These are phyloP conservation scores for Beris morrisii DNA, from an alignment of 2,888 invertebrate genomes.

Conservation along the genomic window DNA sequence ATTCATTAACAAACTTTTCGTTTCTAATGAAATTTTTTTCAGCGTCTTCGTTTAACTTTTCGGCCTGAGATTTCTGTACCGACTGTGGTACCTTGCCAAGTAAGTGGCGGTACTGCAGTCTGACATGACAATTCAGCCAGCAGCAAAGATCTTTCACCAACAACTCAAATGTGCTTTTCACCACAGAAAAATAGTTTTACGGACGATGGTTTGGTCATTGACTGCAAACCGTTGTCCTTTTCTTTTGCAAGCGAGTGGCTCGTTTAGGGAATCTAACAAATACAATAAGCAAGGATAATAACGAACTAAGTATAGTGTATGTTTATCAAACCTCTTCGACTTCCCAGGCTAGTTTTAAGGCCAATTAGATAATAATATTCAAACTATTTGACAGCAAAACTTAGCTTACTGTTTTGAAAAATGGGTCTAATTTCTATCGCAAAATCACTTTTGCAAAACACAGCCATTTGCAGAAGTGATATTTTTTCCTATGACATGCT, in stretches of 20 bases:
- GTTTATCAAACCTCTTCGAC: constrained; percentile 14
- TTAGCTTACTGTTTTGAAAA: constrained; percentile 5
- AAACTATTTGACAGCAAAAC: constrained; percentile 23
- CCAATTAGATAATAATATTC: constrained; percentile 26
- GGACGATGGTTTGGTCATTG: constrained; percentile 52
- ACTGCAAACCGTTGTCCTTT: constrained; percentile 53
- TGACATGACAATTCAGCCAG: constrained; percentile 52
- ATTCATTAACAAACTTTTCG: neutral
- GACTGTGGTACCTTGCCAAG: constrained; percentile 53
- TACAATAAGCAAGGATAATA: constrained; percentile 2
- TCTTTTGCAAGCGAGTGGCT: constrained; percentile 56
- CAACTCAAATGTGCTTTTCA: constrained; percentile 37
- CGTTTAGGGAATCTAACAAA: constrained; percentile 44
- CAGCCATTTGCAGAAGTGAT: constrained; percentile 33
- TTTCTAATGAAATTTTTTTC: neutral
- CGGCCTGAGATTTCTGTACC: constrained; percentile 49
- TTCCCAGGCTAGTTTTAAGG: constrained; percentile 35
- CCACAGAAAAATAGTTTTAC: constrained; percentile 16
- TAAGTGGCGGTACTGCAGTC: constrained; percentile 51
- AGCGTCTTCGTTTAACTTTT: constrained; percentile 45
- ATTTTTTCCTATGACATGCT: constrained; percentile 7
- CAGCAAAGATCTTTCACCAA: constrained; percentile 41
- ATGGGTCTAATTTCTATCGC: neutral
- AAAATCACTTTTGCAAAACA: constrained; percentile 11
- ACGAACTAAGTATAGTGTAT: constrained; percentile 7